phyloP scores from a whole-genome alignment of 2,113 vertebrate genomes.

The Acrocephalus kingi region DNA sequence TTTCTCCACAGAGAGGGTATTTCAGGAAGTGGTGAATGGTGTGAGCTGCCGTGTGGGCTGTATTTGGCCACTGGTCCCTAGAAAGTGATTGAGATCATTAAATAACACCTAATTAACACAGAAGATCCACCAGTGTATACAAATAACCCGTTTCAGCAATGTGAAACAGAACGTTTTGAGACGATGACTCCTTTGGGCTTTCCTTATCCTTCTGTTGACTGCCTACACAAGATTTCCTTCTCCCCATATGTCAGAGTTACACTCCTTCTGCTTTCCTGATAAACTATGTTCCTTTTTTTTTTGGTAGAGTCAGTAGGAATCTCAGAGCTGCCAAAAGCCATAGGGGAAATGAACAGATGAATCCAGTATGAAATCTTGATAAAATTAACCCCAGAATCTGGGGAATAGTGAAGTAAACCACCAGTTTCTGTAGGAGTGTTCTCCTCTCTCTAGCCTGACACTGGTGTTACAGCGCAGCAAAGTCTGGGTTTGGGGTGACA shows the following conservation, averaged over 20 bases:
- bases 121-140: neutral
- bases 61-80: neutral
- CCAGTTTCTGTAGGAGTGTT: neutral
- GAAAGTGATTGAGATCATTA: neutral
- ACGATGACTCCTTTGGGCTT: neutral
- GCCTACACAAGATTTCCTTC: neutral
- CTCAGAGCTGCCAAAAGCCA: neutral
- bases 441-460: neutral
- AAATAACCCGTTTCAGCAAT: neutral
- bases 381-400: neutral
- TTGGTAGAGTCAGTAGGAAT: neutral
- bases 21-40: neutral
- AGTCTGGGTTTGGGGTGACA: neutral
- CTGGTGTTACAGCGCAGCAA: neutral
- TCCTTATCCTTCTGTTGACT: neutral
- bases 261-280: neutral
- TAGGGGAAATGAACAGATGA: neutral
- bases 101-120: neutral
- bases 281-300: neutral
- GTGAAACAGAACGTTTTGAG: neutral
- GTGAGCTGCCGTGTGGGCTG: neutral
- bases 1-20: accelerated
- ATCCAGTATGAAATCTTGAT: neutral
- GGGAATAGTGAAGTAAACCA: neutral
- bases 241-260: accelerated